Percentiles rank a stretch among this genome's conserved stretches.
Conservation (phyloP, 2,113 vertebrate genomes). For the Nycticorax nycticorax region DNA sequence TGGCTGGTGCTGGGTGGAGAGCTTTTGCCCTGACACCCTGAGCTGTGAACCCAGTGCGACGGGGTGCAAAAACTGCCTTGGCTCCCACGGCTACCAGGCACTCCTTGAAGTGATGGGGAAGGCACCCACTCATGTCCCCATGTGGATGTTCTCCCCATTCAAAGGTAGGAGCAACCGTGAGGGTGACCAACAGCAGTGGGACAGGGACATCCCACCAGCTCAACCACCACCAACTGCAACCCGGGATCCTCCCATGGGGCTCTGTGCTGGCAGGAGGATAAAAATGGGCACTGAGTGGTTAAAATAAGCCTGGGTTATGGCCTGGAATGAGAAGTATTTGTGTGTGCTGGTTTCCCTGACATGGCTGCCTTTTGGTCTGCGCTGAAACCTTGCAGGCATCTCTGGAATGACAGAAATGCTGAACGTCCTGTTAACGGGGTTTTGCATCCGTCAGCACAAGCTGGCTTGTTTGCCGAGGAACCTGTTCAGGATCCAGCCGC, state of each 20-base stretch:
- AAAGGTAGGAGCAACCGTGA: background rate
- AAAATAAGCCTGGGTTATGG: background rate
- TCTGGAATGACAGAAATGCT: constrained; percentile 58
- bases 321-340: constrained; percentile 32
- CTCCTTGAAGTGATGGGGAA: background rate
- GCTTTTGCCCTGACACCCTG: background rate
- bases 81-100: background rate
- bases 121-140: fast-evolving
- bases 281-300: background rate
- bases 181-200: background rate
- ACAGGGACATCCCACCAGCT: background rate
- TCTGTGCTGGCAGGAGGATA: background rate
- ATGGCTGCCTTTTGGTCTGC: background rate
- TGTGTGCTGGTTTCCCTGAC: constrained; percentile 7
- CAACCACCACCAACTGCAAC: fast-evolving
- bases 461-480: background rate
- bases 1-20: background rate
- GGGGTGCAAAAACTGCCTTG: background rate
- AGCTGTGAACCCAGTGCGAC: background rate
- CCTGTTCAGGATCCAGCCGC: background rate
- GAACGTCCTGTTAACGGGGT: background rate
- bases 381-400: constrained; percentile 41
- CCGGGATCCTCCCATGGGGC: fast-evolving
- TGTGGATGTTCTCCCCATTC: background rate
- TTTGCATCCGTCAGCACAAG: constrained; percentile 12